Evolutionary conservation across 2,888 invertebrate species (phyloP).

Genomic region (Tachina lurida): DNA sequence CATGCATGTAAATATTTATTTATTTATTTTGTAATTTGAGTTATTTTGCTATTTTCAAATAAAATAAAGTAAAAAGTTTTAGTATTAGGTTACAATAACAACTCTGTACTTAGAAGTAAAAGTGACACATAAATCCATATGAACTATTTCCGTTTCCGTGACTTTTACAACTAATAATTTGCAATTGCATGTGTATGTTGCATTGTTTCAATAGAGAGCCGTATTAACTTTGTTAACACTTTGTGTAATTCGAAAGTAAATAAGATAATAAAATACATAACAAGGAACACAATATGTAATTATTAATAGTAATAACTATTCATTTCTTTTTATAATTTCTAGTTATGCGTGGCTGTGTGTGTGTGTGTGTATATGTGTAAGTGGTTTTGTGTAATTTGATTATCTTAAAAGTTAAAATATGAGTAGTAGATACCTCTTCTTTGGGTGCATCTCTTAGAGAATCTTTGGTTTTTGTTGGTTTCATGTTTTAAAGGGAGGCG

Average conservation of each 20-base stretch:
- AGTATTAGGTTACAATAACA: conserved; percentile 9
- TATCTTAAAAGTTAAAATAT: conserved; percentile 51
- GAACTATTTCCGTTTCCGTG: conserved; percentile 46
- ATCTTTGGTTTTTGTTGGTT: conserved; percentile 64
- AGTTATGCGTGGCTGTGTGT: conserved; percentile 7
- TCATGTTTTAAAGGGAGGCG: conserved; percentile 50
- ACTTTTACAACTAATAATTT: conserved; percentile 11
- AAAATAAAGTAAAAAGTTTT: conserved; percentile 25
- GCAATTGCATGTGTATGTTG: not conserved
- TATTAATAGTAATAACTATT: not conserved
- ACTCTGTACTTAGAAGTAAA: conserved; percentile 19
- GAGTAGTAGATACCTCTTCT: conserved; percentile 36
- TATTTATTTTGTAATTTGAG: conserved; percentile 65
- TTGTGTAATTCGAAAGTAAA: not conserved
- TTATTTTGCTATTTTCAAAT: conserved; percentile 31
- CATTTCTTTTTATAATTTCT: not conserved
- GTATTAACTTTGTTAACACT: conserved; percentile 28
- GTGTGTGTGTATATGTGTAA: conserved; percentile 9
- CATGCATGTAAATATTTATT: conserved; percentile 73
- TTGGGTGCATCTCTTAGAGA: conserved; percentile 52
- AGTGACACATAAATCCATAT: conserved; percentile 42
- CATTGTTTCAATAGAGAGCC: not conserved
- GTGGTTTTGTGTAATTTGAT: conserved; percentile 16
- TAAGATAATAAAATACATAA: not conserved
- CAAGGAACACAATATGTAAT: conserved; percentile 26